A percentile compares a stretch with the other conserved stretches of the same genome.
These are phyloP conservation scores for Pelecanus crispus DNA, from an alignment of 2,113 vertebrate genomes.

Conservation along the genomic window DNA sequence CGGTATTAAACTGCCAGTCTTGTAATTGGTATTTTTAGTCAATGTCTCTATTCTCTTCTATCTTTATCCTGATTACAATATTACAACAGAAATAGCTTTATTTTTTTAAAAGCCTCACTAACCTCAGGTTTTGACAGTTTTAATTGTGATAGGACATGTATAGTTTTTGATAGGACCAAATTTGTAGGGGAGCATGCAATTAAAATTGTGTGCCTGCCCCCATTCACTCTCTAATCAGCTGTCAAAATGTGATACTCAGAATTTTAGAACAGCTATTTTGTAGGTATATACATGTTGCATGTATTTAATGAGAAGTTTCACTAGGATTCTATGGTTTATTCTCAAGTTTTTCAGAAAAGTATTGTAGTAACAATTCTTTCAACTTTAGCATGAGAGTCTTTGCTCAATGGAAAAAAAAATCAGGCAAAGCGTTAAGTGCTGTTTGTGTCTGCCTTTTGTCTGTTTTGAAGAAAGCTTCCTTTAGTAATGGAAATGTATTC, in stretches of 20 bases:
- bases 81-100: not conserved
- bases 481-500: not conserved
- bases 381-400: not conserved
- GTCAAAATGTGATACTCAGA: not conserved
- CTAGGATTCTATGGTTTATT: not conserved
- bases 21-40: not conserved
- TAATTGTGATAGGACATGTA: not conserved
- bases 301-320: not conserved
- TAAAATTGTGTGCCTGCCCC: not conserved
- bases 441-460: not conserved
- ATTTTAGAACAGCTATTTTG: not conserved
- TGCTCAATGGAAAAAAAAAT: not conserved
- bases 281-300: not conserved
- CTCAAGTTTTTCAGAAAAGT: not conserved
- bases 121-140: conserved; percentile 17
- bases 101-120: not conserved
- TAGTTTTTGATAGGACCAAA: conserved; percentile 39
- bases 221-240: not conserved
- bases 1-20: not conserved
- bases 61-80: not conserved
- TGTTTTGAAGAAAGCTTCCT: conserved; percentile 2
- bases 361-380: not conserved
- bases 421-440: not conserved
- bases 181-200: not conserved
- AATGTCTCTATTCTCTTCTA: not conserved